Evolutionary conservation across 2,113 vertebrate species (phyloP).

Genomic region (Istiophorus platypterus): DNA sequence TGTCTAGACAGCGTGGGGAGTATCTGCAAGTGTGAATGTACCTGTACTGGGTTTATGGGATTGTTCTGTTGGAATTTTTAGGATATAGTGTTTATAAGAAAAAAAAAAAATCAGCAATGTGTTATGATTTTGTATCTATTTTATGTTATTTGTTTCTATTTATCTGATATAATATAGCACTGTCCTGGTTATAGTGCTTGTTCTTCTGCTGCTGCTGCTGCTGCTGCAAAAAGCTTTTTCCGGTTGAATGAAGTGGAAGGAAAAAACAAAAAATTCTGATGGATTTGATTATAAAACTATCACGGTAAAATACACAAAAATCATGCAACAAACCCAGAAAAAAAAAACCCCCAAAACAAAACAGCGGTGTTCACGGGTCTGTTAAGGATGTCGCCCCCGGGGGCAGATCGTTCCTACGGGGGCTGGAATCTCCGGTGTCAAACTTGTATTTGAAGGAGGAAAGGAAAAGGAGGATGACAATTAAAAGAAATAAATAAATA

Average conservation of each 20-base stretch:
- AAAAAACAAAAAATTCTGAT: neutral
- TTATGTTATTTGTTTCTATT: neutral
- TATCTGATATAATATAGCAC: neutral
- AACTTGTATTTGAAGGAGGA: conserved; percentile 24
- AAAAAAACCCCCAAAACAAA: too few species aligned
- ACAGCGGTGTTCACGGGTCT: neutral
- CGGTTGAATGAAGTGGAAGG: neutral
- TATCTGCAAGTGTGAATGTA: neutral
- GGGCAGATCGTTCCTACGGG: neutral
- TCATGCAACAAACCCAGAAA: neutral
- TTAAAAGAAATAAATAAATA: neutral
- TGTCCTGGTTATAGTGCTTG: neutral
- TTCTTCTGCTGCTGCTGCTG: too few species aligned
- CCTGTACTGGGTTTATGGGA: neutral
- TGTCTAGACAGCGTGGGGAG: conserved; percentile 27
- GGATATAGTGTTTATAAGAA: neutral
- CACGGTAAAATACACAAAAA: neutral
- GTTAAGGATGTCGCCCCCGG: neutral
- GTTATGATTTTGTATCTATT: neutral
- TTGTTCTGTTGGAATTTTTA: neutral
- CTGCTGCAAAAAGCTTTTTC: neutral
- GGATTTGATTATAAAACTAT: neutral
- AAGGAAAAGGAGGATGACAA: neutral
- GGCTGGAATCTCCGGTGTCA: conserved; percentile 29
- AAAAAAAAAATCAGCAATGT: too few species aligned